Evolutionary conservation across 2,797 vertebrate genomes (phyloP), one percentile per base, ranked within the genome.

Genomic region (Buphagus erythrorhynchus): DNA sequence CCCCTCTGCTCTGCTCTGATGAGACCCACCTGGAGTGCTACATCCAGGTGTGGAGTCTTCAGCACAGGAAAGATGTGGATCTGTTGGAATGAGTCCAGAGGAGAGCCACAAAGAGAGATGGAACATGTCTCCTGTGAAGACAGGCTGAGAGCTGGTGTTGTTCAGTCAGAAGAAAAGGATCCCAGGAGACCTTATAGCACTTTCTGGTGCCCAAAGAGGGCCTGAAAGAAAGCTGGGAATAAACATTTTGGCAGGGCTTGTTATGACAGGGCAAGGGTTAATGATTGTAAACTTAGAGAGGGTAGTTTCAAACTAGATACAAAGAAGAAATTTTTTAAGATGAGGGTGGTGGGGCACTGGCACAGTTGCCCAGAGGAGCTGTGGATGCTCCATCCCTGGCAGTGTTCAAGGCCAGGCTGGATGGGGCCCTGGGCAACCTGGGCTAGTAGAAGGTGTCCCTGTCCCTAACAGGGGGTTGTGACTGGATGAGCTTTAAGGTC

Each of bases 401-500:
- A 55, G 3, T 16, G 10, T 8, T 25, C 36, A 29, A 33, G 22
- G 18, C 7, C 40, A 38, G 16, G 9, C 1, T 75, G 54, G 28
- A 20, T 2, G 1, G 20, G 24, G 6, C 31, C 17, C 13, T 55
- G 40, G 51, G 31, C 61, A 48, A 3, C 16, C 22, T 61, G 25
- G 0, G 18, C 11, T 16, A 4, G 62, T 26, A 33, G 14, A 45
- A 67, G 14, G 2, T 40, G 16, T 45, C 29, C n/a, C 24, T 67
- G 54, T 5, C 21, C 2, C 3, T 6, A 6, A 38, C 49, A 25
- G 15, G 10, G 13, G 1, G 0, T 2, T 51, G 20, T 35, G 36
- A 43, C 17, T 63, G 13, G 21, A 6, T 31, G n/a, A 38, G 14
- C 16, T 68, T 59, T 43, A 21, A 81, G 19, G 22, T 48, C 33